Evolutionary conservation across 92 coral and sea anemone species (phyloP).

Genomic region (Ricordea florida): DNA sequence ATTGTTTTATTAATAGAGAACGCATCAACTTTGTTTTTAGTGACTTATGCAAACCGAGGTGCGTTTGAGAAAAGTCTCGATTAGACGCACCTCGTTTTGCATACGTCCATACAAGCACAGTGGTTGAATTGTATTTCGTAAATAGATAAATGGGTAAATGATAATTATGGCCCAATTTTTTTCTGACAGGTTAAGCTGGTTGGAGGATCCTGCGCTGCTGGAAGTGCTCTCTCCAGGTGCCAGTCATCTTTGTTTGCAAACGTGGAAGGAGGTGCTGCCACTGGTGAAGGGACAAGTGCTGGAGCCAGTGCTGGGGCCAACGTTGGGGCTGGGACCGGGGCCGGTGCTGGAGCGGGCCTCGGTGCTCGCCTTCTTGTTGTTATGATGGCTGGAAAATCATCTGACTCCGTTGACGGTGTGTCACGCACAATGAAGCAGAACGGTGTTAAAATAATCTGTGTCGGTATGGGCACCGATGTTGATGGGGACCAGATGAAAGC

Average conservation of each 20-base stretch:
- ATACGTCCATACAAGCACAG: too few relatives aligned
- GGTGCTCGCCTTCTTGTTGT: slow-evolving; percentile 67
- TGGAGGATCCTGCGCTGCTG: slow-evolving; percentile 77
- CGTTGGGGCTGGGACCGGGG: slow-evolving; percentile 41
- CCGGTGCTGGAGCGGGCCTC: slow-evolving; percentile 60
- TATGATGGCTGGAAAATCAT: slow-evolving; percentile 71
- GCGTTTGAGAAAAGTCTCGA: too few relatives aligned
- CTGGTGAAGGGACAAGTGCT: background rate
- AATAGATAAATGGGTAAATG: background rate
- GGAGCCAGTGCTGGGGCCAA: slow-evolving; percentile 10
- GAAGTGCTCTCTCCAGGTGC: slow-evolving; percentile 62
- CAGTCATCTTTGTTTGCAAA: slow-evolving; percentile 64
- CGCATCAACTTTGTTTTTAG: too few relatives aligned
- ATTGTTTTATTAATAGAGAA: too few relatives aligned
- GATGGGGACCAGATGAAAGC: slow-evolving; percentile 58
- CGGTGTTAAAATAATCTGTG: slow-evolving; percentile 49
- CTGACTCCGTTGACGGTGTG: slow-evolving; percentile 50
- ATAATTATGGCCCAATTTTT: too few relatives aligned
- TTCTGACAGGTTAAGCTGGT: slow-evolving; percentile 33
- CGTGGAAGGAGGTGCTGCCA: slow-evolving; percentile 50
- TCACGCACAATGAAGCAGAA: slow-evolving; percentile 47
- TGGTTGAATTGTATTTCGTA: too few relatives aligned
- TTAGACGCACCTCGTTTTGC: too few relatives aligned
- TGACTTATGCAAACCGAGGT: too few relatives aligned
- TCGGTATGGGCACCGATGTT: slow-evolving; percentile 68